Evolutionary conservation across 2,797 vertebrate species (phyloP), one percentile per base, ranked within the genome.

Genomic region (Euthynnus affinis): DNA sequence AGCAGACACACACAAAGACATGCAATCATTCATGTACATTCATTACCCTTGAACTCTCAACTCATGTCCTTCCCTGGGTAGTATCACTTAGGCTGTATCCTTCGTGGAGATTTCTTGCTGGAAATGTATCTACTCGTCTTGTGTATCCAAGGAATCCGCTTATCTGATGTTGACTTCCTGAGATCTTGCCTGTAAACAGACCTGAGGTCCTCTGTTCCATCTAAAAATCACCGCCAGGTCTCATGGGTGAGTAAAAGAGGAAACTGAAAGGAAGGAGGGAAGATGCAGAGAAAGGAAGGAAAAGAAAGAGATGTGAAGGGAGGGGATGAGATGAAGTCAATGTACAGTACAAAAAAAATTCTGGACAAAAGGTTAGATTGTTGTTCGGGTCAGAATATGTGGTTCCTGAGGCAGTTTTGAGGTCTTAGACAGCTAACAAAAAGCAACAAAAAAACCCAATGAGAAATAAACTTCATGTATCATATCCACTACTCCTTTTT

Each of bases 141-240:
- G 83, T 88, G 88, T 92, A 82, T 92, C 83, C 85, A 83, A 91
- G 87, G 88, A 91, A 93, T 91, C 83, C 37, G 67, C 91, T 94
- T 93, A 94, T 94, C 92, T 92, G 91, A 94, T 93, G 87, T 82
- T 75, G 79, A 88, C 90, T 94, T 95, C 91, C 94, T 93, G 92
- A 92, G 86, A 87, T 88, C 78, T 83, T 72, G 81, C 85, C 84
- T 44, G 83, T 91, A 93, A 93, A 93, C 90, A 93, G 85, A 90
- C 83, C 85, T 81, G 81, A 76, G 88, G 83, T 78, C 80, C 18
- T 15, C 55, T 63, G 62, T 71, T 86, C 56, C n/a, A 57, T 76
- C 82, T 71, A 86, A 86, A 85, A 87, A 86, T 76, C 80, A 80
- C 75, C 76, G 70, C 66, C 34, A 9, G 63, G 79, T 81, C 89